Conservation (phyloP, 2,888 invertebrate genomes). For the Diogma glabrata region DNA sequence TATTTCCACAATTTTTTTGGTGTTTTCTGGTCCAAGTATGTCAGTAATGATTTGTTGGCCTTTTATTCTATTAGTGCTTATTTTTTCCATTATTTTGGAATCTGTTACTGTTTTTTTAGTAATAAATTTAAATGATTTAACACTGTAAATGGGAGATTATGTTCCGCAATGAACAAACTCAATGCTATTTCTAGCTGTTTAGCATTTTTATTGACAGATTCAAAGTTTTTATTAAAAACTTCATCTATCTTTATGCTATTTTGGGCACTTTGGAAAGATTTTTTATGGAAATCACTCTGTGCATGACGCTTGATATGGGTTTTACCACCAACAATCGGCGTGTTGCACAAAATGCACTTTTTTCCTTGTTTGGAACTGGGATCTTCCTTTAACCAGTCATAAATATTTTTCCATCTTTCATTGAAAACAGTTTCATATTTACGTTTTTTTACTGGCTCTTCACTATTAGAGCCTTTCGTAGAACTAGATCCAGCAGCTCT, state of each 20-base stretch:
- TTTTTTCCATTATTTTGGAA: slow-evolving; percentile 12
- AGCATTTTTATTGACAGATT: not conserved
- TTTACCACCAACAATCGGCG: not conserved
- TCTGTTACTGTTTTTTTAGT: slow-evolving; percentile 10
- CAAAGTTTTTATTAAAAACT: not conserved
- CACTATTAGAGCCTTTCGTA: not conserved
- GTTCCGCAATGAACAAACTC: slow-evolving; percentile 11
- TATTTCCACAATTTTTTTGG: not conserved
- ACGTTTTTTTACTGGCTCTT: not conserved
- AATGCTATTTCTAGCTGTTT: slow-evolving; percentile 10
- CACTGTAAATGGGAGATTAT: slow-evolving; percentile 11
- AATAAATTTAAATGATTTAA: slow-evolving; percentile 9
- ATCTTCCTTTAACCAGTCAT: not conserved
- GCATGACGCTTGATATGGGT: slow-evolving; percentile 1
- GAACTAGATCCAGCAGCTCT: not conserved
- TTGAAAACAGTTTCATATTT: not conserved
- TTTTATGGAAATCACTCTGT: not conserved
- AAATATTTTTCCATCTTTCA: not conserved
- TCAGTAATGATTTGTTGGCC: slow-evolving; percentile 13
- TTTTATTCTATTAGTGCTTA: slow-evolving; percentile 8
- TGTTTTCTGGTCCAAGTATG: slow-evolving; percentile 12
- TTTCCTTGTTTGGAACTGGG: not conserved
- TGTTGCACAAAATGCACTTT: not conserved
- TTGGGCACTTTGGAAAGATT: not conserved
- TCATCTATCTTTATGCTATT: not conserved